Evolutionary conservation across 2,888 invertebrate genomes (phyloP).

Genomic region (Mimachlamys varia): DNA sequence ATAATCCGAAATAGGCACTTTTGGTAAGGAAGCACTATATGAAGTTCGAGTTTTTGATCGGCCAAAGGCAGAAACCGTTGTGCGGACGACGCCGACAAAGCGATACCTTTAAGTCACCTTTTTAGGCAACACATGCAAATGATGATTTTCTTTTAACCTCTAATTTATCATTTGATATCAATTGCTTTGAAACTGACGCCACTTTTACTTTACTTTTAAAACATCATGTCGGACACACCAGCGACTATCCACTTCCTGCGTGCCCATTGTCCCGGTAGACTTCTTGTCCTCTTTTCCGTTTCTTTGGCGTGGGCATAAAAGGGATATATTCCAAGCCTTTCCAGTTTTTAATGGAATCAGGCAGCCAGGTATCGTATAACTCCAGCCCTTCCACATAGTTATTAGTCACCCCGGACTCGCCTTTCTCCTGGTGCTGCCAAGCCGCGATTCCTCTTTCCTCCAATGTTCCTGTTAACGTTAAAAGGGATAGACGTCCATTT

Average conservation of each 20-base stretch:
- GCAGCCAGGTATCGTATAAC: constrained; percentile 44
- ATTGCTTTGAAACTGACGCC: too few species aligned
- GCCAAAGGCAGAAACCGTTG: too few species aligned
- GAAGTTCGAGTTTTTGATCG: too few species aligned
- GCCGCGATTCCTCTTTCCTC: constrained; percentile 46
- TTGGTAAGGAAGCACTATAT: too few species aligned
- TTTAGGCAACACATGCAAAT: too few species aligned
- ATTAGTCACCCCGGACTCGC: neutral
- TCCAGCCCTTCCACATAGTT: constrained; percentile 41
- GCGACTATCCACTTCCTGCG: constrained; percentile 12
- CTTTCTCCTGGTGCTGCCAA: constrained; percentile 39
- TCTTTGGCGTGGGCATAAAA: constrained; percentile 44
- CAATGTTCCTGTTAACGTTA: constrained; percentile 39
- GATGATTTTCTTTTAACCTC: too few species aligned
- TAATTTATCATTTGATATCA: too few species aligned
- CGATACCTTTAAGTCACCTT: too few species aligned
- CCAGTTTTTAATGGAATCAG: constrained; percentile 40
- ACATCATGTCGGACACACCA: neutral
- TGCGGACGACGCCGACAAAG: too few species aligned
- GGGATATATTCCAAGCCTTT: constrained; percentile 42
- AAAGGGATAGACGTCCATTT: too few species aligned
- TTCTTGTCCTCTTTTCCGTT: constrained; percentile 28
- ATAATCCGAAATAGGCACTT: too few species aligned
- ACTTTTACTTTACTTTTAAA: neutral
- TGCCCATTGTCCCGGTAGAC: constrained; percentile 43